Conservation (phyloP, 35 echinoderm and acorn worm species). For the Heliocidaris erythrogramma region DNA sequence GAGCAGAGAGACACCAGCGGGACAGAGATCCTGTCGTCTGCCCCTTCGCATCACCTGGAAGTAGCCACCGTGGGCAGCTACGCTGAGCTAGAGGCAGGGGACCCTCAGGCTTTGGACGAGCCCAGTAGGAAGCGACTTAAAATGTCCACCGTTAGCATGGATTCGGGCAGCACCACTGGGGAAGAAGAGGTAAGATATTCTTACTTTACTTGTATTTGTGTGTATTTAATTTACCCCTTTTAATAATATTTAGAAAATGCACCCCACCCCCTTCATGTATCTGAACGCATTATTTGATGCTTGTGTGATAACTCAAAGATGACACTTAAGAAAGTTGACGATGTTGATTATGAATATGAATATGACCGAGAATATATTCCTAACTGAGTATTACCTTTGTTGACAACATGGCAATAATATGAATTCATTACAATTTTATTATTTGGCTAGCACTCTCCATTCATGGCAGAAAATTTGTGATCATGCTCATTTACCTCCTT, state of each 20-base stretch:
- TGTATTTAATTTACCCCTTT: background rate
- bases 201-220: background rate
- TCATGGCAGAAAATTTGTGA: no score
- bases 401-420: no score
- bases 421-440: no score
- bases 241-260: background rate
- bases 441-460: no score
- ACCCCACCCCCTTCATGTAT: no score
- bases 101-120: conserved; percentile 56
- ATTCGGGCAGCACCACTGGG: conserved; percentile 70
- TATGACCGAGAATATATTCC: no score
- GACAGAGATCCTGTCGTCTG: background rate
- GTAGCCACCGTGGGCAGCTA: conserved; percentile 72
- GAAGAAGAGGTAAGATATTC: conserved; percentile 62
- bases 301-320: no score
- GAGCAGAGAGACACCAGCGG: conserved; percentile 4
- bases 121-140: conserved; percentile 71
- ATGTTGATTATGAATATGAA: no score
- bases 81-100: conserved; percentile 55
- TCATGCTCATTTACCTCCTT: no score
- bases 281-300: no score
- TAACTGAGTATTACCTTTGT: no score
- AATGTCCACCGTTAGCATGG: conserved; percentile 77
- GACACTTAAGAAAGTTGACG: no score
- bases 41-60: conserved; percentile 34